Evolutionary conservation across 2,113 vertebrate species (phyloP).

Genomic region (Periophthalmus modestus): DNA sequence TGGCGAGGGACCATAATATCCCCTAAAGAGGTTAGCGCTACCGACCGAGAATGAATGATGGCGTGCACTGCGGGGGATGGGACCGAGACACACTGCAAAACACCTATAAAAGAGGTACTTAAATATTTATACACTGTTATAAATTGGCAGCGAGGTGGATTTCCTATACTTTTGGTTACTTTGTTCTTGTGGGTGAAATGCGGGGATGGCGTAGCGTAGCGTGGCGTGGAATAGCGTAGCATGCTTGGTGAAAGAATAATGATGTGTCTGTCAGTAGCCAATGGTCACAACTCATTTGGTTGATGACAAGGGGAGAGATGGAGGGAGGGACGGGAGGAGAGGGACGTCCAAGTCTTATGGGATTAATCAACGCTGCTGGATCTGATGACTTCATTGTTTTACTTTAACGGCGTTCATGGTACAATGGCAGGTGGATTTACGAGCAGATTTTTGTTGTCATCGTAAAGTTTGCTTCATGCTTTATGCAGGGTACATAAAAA

Average conservation of each 20-base stretch:
- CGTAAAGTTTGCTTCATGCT: not conserved
- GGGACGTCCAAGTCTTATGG: constrained; percentile 31
- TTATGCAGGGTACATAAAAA: no score
- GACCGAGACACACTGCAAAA: constrained; percentile 36
- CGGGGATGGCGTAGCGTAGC: not conserved
- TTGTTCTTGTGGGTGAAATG: constrained; percentile 27
- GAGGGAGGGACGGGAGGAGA: constrained; percentile 12
- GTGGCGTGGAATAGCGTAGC: constrained; percentile 1
- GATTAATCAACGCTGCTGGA: constrained; percentile 60
- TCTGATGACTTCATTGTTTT: constrained; percentile 60
- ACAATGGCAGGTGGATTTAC: not conserved
- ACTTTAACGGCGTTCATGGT: not conserved
- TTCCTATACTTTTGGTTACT: not conserved
- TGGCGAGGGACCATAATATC: constrained; percentile 63
- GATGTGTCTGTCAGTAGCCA: constrained; percentile 53
- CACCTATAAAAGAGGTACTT: constrained; percentile 38
- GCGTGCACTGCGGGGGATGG: constrained; percentile 40
- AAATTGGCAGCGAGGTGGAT: constrained; percentile 34
- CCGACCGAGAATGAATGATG: constrained; percentile 60
- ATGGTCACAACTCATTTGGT: constrained; percentile 57
- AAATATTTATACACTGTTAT: constrained; percentile 31
- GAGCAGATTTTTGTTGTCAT: not conserved
- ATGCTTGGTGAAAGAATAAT: constrained; percentile 51
- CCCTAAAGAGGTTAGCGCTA: constrained; percentile 72
- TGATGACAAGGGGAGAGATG: constrained; percentile 23